These are phyloP conservation scores for Frankliniella intonsa DNA, from an alignment of 2,888 invertebrate genomes.

Conservation along the genomic window DNA sequence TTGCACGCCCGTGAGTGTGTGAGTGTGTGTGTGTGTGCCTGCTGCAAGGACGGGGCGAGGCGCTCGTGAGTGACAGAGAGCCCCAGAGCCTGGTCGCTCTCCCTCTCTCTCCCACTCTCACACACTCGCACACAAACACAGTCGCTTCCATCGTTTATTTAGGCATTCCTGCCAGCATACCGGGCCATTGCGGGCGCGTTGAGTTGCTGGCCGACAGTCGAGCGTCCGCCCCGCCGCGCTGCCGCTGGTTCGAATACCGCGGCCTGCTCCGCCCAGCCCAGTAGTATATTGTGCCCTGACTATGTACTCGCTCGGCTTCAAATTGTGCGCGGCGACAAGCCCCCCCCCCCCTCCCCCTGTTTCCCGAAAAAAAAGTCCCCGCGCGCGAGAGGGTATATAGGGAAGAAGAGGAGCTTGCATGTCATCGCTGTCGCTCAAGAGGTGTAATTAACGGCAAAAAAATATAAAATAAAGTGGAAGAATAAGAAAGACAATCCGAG, in stretches of 20 bases:
- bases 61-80: background rate
- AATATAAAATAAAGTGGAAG: background rate
- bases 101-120: no score
- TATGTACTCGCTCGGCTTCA: no score
- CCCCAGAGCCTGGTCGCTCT: background rate
- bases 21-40: no score
- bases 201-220: background rate
- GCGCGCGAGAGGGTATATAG: no score
- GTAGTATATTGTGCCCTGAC: no score
- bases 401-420: no score
- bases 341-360: background rate
- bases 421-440: background rate
- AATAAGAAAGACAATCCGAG: background rate
- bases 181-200: background rate
- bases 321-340: no score
- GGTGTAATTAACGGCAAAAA: constrained; percentile 10
- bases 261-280: no score
- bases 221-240: no score
- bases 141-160: background rate
- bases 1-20: background rate
- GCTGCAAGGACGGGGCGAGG: background rate
- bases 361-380: background rate
- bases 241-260: no score
- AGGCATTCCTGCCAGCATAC: background rate
- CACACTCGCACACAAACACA: no score